These are phyloP conservation scores for Trichonephila clavata DNA, from an alignment of 1,140 invertebrate genomes.

Conservation along the genomic window DNA sequence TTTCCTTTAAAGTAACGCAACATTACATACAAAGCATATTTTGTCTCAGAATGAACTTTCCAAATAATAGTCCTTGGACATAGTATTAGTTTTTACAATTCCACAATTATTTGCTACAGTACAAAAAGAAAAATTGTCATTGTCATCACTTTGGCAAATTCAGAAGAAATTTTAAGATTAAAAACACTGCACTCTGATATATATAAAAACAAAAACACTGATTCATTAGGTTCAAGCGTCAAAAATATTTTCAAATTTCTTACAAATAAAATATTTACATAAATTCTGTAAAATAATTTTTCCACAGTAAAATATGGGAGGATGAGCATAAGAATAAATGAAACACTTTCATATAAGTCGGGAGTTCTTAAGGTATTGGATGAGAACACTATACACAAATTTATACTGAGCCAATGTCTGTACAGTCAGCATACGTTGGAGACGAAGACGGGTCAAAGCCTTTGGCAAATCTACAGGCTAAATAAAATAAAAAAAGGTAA, in stretches of 20 bases:
- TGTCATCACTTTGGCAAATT: too few species aligned
- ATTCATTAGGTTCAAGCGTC: neutral
- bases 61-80: too few species aligned
- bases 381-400: conserved; percentile 92
- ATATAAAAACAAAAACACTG: neutral
- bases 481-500: conserved; percentile 10
- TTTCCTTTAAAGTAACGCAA: too few species aligned
- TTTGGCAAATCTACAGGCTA: conserved; percentile 89
- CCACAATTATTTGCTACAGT: too few species aligned
- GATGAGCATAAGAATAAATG: neutral
- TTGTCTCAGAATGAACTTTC: too few species aligned
- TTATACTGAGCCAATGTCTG: conserved; percentile 93
- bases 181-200: too few species aligned
- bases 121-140: too few species aligned
- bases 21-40: too few species aligned
- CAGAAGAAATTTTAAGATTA: too few species aligned
- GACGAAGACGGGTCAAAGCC: conserved; percentile 87
- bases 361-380: conserved; percentile 92
- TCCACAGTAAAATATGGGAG: neutral
- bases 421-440: conserved; percentile 92
- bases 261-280: neutral
- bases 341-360: conserved; percentile 86
- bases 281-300: neutral
- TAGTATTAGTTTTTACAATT: too few species aligned
- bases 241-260: neutral